Evolutionary conservation across 2,113 vertebrate species (phyloP).

Genomic region (Neogale vison): DNA sequence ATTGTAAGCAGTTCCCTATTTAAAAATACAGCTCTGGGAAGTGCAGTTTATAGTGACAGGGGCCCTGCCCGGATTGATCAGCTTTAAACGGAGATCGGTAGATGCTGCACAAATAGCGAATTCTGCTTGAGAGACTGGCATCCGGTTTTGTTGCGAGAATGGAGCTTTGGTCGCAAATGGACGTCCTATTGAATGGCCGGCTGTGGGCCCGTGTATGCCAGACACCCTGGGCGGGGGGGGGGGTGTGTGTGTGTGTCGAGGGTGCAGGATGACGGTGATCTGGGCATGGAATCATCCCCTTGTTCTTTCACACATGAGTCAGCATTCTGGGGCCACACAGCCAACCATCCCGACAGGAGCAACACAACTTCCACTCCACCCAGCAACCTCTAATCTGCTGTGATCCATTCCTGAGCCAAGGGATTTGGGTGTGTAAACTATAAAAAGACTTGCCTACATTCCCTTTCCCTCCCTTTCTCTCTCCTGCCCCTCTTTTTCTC

Average conservation of each 20-base stretch:
- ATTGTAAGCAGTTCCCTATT: slow-evolving; percentile 82
- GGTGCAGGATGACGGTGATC: slow-evolving; percentile 47
- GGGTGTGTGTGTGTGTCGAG: slow-evolving; percentile 24
- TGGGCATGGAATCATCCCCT: slow-evolving; percentile 41
- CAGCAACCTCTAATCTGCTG: slow-evolving; percentile 68
- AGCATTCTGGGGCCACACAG: slow-evolving; percentile 63
- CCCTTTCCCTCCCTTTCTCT: not conserved
- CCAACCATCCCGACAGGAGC: slow-evolving; percentile 52
- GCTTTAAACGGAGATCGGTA: slow-evolving; percentile 56
- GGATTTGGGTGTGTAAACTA: slow-evolving; percentile 60
- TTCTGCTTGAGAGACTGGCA: slow-evolving; percentile 56
- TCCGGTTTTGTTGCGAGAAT: slow-evolving; percentile 32
- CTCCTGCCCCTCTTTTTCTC: not conserved
- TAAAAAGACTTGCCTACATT: not conserved
- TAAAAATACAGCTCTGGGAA: slow-evolving; percentile 80
- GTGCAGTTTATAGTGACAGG: slow-evolving; percentile 61
- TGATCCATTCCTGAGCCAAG: slow-evolving; percentile 70
- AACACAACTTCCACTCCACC: slow-evolving; percentile 63
- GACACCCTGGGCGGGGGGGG: not conserved
- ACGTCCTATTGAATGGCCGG: slow-evolving; percentile 7
- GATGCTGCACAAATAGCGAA: slow-evolving; percentile 51
- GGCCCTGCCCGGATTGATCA: slow-evolving; percentile 61
- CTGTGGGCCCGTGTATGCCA: not conserved
- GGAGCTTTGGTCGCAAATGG: not conserved
- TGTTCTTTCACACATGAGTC: slow-evolving; percentile 78